These are phyloP conservation scores for Pygathrix nemaeus DNA, from an alignment of 2,113 vertebrate genomes.

Conservation along the genomic window DNA sequence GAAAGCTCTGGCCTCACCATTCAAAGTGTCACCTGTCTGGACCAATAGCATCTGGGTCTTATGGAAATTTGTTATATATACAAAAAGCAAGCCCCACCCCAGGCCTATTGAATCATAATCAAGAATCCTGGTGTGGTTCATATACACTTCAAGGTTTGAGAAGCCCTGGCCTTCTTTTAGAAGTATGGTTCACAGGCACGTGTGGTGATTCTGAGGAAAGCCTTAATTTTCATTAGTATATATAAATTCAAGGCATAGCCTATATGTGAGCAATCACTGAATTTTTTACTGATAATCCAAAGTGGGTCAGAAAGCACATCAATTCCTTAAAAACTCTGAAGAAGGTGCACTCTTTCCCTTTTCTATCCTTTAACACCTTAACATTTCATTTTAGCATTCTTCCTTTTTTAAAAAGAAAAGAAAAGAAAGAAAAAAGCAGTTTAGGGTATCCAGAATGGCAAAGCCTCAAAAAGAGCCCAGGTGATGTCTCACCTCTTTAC, in stretches of 20 bases:
- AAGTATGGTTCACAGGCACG: neutral
- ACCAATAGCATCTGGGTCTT: neutral
- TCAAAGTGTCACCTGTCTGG: constrained; percentile 20
- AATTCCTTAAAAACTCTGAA: neutral
- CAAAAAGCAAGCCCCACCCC: neutral
- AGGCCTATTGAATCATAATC: neutral
- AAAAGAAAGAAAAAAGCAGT: neutral
- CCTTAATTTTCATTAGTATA: neutral
- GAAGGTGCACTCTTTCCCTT: neutral
- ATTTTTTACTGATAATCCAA: constrained; percentile 8
- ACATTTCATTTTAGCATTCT: neutral
- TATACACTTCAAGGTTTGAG: neutral
- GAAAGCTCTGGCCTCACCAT: neutral
- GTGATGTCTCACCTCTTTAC: neutral
- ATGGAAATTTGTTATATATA: neutral
- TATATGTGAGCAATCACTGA: neutral
- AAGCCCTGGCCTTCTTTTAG: neutral
- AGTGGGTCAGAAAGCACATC: constrained; percentile 5
- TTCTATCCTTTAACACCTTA: neutral
- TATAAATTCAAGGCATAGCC: neutral
- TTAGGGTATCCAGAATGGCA: neutral
- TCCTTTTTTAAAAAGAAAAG: neutral
- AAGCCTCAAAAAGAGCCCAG: neutral
- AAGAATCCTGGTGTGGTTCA: neutral
- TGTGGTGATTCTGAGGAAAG: neutral